Base-by-base conservation (phyloP, 2,888 invertebrate species). In the Panopea generosa region DNA sequence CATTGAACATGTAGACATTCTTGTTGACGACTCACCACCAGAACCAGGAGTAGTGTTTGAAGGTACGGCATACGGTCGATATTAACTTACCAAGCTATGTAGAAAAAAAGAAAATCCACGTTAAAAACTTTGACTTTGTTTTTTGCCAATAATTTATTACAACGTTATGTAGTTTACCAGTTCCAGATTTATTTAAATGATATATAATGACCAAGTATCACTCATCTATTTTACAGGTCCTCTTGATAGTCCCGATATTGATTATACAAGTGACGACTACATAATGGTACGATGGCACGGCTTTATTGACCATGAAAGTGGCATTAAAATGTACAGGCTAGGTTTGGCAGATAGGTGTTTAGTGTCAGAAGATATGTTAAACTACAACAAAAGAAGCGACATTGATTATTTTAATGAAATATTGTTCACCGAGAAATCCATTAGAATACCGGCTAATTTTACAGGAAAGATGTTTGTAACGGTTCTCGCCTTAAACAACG, bases 281-380 rank as follows among this genome's bases (percentile, higher is more conserved):
- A 27, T 85, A 4, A 66, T 56, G 4, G 66, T 81, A 11, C 60
- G 67, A 49, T 85, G 84, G 85, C 63, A 77, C 27, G 86, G 84
- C 2, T 86, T 86, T 65, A 74, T 85, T 24, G 86, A 86, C 27
- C 85, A 86, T 27, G 86, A 86, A 59, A 85, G 85, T 68, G 84
- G 82, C 2, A 82, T 86, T 9, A 76, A 74, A 18, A 40, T 68
- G 7, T 86, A 84, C 57, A 53, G 75, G 22, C 50, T 84, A 1
- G 82, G 63, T 0, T 11, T 84, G 14, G 66, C 80, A 7, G 52
- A 61, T 16, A 26, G 33, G n/a, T 86, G 86, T 53, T 27, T 84
- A 6, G 29, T 43, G 14, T n/a, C 43, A 11, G 14, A 40, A 14
- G 68, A 76, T 45, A 47, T 73, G 4, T 38, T 53, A 18, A 26